phyloP scores from a whole-genome alignment of 2,113 vertebrate genomes.

The Hyla sarda region DNA sequence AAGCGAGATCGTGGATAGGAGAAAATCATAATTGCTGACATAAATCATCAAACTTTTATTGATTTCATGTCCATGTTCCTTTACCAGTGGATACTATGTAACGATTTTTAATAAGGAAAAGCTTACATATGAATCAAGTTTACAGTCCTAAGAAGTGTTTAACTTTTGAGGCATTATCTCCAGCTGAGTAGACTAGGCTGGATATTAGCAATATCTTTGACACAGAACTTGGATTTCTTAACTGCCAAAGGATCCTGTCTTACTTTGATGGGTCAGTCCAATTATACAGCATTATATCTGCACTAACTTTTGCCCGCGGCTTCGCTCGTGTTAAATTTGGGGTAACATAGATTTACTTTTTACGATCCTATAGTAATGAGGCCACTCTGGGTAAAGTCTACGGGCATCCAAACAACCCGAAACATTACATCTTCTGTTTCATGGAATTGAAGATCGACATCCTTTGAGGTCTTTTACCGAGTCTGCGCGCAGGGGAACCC shows the following conservation, averaged over 20 bases:
- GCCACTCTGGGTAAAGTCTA: too few species aligned
- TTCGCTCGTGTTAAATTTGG: too few species aligned
- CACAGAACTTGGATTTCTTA: not conserved
- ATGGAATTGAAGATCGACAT: too few species aligned
- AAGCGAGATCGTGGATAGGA: not conserved
- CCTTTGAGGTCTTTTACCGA: too few species aligned
- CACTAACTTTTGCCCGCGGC: too few species aligned
- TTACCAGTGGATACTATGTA: constrained; percentile 49
- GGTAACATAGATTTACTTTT: too few species aligned
- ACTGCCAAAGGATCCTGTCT: not conserved
- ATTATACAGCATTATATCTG: too few species aligned
- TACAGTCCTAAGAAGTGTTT: constrained; percentile 38
- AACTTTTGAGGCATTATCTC: not conserved
- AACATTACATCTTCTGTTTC: too few species aligned
- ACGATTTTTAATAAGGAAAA: constrained; percentile 51
- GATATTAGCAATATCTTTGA: not conserved
- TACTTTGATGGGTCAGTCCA: too few species aligned
- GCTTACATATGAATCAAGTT: constrained; percentile 33
- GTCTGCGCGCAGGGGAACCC: too few species aligned
- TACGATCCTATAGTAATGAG: too few species aligned
- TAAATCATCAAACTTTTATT: constrained; percentile 50
- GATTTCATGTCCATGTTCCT: constrained; percentile 48
- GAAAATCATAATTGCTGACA: constrained; percentile 37
- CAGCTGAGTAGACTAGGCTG: not conserved
- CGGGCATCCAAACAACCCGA: too few species aligned